A percentile compares a stretch with the other conserved stretches of the same genome.
phyloP scores from a whole-genome alignment of 2,888 invertebrate species.

The Margaritifera margaritifera region DNA sequence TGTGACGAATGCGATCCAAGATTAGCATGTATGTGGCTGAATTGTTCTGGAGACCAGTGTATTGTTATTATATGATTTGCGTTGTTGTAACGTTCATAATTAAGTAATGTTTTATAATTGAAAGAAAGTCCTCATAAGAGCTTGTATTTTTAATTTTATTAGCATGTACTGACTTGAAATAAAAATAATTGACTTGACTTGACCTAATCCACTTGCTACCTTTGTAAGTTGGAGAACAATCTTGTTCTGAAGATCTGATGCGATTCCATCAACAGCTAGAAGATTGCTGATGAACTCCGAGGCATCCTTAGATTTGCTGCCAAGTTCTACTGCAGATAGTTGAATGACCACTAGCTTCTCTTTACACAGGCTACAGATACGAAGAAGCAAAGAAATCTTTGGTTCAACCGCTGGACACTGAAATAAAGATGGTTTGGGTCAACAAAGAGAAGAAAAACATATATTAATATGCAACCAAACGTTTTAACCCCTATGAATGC shows the following conservation, averaged over 20 bases:
- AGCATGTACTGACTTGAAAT: too few relatives aligned
- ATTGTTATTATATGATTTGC: too few relatives aligned
- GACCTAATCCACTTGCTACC: slow-evolving; percentile 23
- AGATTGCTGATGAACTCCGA: slow-evolving; percentile 41
- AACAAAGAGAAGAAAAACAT: too few relatives aligned
- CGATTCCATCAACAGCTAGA: slow-evolving; percentile 28
- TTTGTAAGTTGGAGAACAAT: slow-evolving; percentile 44
- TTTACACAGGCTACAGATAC: slow-evolving; percentile 50
- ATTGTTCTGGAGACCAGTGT: too few relatives aligned
- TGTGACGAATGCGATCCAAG: too few relatives aligned
- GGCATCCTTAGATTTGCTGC: slow-evolving; percentile 22
- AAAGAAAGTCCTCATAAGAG: too few relatives aligned
- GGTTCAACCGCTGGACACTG: slow-evolving; percentile 64
- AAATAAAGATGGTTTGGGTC: not conserved
- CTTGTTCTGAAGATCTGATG: slow-evolving; percentile 32
- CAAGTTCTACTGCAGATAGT: slow-evolving; percentile 28
- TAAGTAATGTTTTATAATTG: too few relatives aligned
- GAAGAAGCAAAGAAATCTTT: slow-evolving; percentile 54
- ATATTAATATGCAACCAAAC: too few relatives aligned
- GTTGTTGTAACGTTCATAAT: too few relatives aligned
- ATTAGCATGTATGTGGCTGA: too few relatives aligned
- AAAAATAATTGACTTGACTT: too few relatives aligned
- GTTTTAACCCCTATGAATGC: not conserved
- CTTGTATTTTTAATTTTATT: too few relatives aligned
- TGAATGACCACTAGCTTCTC: slow-evolving; percentile 44